Evolutionary conservation across 2,797 vertebrate genomes (phyloP).

Genomic region (Rhinatrema bivittatum): DNA sequence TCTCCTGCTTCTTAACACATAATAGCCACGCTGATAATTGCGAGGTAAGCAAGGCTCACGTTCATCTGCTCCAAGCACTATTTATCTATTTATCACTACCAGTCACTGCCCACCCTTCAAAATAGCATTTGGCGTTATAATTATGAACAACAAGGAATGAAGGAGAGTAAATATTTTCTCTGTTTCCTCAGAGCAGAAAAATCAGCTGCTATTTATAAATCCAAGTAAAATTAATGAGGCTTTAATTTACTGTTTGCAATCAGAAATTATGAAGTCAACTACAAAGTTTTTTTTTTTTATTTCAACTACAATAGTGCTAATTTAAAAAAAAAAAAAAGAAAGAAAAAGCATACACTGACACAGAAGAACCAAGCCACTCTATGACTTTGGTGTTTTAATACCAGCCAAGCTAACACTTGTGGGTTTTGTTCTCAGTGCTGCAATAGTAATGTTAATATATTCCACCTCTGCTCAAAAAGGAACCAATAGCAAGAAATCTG

Average conservation of each 20-base stretch:
- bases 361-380: not conserved
- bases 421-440: not conserved
- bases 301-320: not conserved
- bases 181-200: no score
- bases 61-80: not conserved
- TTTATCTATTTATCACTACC: not conserved
- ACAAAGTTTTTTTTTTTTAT: not conserved
- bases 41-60: not conserved
- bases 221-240: conserved; percentile 9
- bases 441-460: conserved; percentile 28
- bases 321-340: conserved; percentile 15
- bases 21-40: conserved; percentile 3
- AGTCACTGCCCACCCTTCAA: conserved; percentile 1
- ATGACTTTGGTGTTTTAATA: not conserved
- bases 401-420: conserved; percentile 8
- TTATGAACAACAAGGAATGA: no score
- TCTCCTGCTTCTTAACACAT: not conserved
- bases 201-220: no score
- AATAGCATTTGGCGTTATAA: no score
- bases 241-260: conserved; percentile 11
- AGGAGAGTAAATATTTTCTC: no score
- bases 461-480: conserved; percentile 43
- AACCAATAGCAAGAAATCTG: conserved; percentile 57
- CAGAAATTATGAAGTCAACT: not conserved
- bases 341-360: not conserved